phyloP scores from a whole-genome alignment of 2,797 vertebrate genomes.

The Xenops minutus region DNA sequence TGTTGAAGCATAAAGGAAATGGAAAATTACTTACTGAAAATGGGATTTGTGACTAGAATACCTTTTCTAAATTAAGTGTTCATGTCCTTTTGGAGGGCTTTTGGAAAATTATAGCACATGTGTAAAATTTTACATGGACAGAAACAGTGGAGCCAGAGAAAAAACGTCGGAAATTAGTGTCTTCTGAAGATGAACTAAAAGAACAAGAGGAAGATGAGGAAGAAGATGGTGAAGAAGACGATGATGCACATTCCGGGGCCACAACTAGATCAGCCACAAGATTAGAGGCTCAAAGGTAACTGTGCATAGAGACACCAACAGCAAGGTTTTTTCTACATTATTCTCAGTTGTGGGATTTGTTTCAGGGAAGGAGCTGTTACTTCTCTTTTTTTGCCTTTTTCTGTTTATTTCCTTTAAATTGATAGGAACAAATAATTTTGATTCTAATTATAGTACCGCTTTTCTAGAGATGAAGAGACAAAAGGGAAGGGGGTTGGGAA shows the following conservation, averaged over 20 bases:
- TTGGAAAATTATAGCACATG: conserved; percentile 54
- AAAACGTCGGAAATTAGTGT: conserved; percentile 73
- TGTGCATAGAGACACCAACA: neutral
- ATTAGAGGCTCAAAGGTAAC: conserved; percentile 91
- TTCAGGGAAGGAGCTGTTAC: neutral
- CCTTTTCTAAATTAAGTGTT: conserved; percentile 20
- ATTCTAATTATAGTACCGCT: neutral
- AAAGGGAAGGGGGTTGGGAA: neutral
- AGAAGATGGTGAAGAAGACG: conserved; percentile 79
- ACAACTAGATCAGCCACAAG: conserved; percentile 87
- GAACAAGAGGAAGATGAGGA: conserved; percentile 78
- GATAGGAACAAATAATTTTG: neutral
- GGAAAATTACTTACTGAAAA: conserved; percentile 68
- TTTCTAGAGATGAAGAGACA: neutral
- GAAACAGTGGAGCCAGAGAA: conserved; percentile 74
- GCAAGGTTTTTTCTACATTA: accelerated
- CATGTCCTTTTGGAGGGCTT: conserved; percentile 30
- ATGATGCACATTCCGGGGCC: conserved; percentile 77
- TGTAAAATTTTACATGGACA: conserved; percentile 69
- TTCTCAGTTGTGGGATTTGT: neutral
- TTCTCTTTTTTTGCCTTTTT: neutral
- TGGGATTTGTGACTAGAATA: conserved; percentile 44
- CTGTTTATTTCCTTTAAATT: neutral
- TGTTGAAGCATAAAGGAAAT: conserved; percentile 63
- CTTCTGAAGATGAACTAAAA: conserved; percentile 70